Evolutionary conservation across 1,140 invertebrate species (phyloP).

Genomic region (Conopomorpha cramerella): DNA sequence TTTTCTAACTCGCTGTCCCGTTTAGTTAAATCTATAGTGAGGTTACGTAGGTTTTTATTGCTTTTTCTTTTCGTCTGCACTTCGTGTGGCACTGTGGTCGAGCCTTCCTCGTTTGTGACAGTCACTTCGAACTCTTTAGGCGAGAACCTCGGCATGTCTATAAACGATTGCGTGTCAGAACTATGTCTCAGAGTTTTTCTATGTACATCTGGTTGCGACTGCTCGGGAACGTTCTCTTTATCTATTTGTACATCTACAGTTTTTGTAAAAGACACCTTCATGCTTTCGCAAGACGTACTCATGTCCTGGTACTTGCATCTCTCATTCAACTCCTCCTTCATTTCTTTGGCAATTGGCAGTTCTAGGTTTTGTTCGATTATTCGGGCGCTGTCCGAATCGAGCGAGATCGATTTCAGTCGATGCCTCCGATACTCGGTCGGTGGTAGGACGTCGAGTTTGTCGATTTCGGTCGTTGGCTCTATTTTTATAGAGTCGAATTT

Average conservation of each 20-base stretch:
- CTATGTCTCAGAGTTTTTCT: constrained; percentile 44
- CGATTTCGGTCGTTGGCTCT: constrained; percentile 22
- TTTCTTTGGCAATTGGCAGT: constrained; percentile 53
- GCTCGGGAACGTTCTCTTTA: constrained; percentile 23
- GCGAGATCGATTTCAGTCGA: constrained; percentile 57
- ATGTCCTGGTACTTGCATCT: constrained; percentile 46
- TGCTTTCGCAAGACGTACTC: constrained; percentile 40
- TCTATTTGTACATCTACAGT: too few relatives aligned
- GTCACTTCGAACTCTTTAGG: constrained; percentile 58
- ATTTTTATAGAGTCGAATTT: constrained; percentile 34
- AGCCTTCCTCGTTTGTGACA: constrained; percentile 35
- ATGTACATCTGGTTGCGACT: constrained; percentile 26
- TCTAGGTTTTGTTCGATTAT: constrained; percentile 61
- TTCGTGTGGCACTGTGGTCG: constrained; percentile 24
- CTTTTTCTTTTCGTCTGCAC: constrained; percentile 36
- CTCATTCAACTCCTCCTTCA: constrained; percentile 56
- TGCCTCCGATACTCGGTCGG: constrained; percentile 40
- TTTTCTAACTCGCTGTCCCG: constrained; percentile 51
- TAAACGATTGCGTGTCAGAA: constrained; percentile 47
- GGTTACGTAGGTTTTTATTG: constrained; percentile 43
- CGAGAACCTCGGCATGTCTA: constrained; percentile 58
- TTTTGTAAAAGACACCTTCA: constrained; percentile 30
- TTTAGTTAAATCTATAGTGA: constrained; percentile 55
- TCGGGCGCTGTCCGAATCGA: constrained; percentile 60
- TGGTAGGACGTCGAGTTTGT: constrained; percentile 20